Conservation (phyloP, 2,797 vertebrate species). For the Lerista edwardsae region DNA sequence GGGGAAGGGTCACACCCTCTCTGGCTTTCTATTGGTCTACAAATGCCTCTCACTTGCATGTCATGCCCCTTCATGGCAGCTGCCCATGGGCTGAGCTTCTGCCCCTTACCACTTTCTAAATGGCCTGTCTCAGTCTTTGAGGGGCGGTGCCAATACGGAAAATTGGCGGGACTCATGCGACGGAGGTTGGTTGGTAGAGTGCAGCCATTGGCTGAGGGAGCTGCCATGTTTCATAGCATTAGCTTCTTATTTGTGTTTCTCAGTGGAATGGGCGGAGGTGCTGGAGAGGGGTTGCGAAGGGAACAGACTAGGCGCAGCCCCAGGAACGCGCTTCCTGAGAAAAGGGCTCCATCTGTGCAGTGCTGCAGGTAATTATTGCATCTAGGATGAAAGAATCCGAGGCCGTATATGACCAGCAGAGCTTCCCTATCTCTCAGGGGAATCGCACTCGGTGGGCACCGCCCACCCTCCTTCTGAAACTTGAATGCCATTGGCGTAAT, state of each 20-base stretch:
- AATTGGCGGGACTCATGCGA: constrained; percentile 21
- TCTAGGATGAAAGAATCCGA: background rate
- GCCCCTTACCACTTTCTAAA: constrained; percentile 35
- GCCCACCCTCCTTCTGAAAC: background rate
- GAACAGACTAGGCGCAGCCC: constrained; percentile 10
- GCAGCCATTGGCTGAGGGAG: background rate
- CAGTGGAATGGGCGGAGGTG: background rate
- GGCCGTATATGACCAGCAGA: background rate
- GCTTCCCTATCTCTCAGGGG: background rate
- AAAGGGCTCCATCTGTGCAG: constrained; percentile 27
- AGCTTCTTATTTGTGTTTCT: background rate
- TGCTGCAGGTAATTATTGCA: constrained; percentile 52
- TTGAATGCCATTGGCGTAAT: background rate
- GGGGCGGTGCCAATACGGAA: constrained; percentile 17
- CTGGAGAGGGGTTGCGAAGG: background rate
- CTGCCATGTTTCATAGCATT: rapidly evolving
- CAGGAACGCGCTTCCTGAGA: constrained; percentile 49
- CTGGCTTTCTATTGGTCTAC: background rate
- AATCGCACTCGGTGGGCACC: background rate
- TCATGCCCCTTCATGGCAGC: constrained; percentile 39
- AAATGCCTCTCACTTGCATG: background rate
- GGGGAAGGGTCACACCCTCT: background rate
- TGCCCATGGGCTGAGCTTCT: constrained; percentile 12
- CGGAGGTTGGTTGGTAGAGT: background rate
- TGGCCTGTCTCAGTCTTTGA: background rate